These are phyloP conservation scores for Diarsia mendica DNA, from an alignment of 2,888 invertebrate genomes.

Conservation along the genomic window DNA sequence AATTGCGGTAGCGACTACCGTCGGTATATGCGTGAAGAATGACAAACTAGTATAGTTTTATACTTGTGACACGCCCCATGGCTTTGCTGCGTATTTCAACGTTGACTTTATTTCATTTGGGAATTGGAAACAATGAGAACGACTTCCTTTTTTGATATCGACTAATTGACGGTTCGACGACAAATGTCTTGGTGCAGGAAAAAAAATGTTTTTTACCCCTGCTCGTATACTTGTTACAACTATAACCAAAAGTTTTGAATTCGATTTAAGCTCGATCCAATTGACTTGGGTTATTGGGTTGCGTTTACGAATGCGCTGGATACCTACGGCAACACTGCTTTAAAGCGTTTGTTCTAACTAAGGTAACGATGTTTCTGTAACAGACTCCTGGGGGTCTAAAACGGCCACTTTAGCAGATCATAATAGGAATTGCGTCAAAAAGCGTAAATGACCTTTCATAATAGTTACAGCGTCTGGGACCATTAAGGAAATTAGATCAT, in stretches of 20 bases:
- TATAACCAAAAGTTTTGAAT: neutral
- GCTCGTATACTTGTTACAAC: neutral
- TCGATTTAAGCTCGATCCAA: neutral
- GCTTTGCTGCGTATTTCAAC: constrained; percentile 42
- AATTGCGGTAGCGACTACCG: constrained; percentile 78
- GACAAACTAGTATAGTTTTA: constrained; percentile 75
- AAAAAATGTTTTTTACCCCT: constrained; percentile 33
- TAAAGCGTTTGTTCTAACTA: too few species aligned
- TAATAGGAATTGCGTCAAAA: too few species aligned
- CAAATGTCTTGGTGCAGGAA: constrained; percentile 43
- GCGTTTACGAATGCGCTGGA: constrained; percentile 7
- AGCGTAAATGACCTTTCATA: too few species aligned
- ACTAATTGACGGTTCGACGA: constrained; percentile 57
- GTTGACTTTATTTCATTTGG: constrained; percentile 44
- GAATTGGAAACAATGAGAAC: constrained; percentile 57
- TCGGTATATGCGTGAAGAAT: constrained; percentile 78
- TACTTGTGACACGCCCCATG: constrained; percentile 52
- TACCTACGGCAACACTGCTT: too few species aligned
- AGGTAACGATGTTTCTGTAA: neutral
- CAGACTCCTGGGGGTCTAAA: too few species aligned
- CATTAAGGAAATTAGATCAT: too few species aligned
- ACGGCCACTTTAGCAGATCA: too few species aligned
- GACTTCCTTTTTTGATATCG: constrained; percentile 52
- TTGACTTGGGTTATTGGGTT: constrained; percentile 9
- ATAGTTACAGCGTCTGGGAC: too few species aligned